phyloP scores from a whole-genome alignment of 2,888 invertebrate species.

The Dicranocentrus wangi region DNA sequence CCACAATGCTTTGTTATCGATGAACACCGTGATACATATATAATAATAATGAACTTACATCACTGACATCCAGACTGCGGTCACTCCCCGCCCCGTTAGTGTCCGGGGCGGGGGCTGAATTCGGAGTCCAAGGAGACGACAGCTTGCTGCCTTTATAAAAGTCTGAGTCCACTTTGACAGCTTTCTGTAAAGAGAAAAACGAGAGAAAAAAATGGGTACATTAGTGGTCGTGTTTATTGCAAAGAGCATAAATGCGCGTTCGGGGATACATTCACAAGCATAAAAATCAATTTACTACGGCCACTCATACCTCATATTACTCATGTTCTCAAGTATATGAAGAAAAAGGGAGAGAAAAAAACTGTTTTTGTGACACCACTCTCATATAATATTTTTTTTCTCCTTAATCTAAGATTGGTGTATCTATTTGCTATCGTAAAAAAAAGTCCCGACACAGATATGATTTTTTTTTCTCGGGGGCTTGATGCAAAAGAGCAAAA shows the following conservation, averaged over 20 bases:
- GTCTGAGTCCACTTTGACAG: slow-evolving; percentile 67
- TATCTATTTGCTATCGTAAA: slow-evolving; percentile 43
- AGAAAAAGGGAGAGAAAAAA: too few species aligned
- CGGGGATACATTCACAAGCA: too few species aligned
- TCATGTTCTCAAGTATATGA: too few species aligned
- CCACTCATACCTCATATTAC: neutral
- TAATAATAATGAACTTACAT: slow-evolving; percentile 75
- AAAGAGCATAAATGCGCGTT: neutral
- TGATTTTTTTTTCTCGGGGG: slow-evolving; percentile 23
- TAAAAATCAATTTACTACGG: slow-evolving; percentile 30
- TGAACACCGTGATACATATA: neutral
- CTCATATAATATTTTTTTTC: too few species aligned
- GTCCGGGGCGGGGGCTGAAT: slow-evolving; percentile 88
- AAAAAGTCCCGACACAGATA: slow-evolving; percentile 32
- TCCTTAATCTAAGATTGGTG: slow-evolving; percentile 31
- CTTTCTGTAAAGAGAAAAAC: slow-evolving; percentile 62
- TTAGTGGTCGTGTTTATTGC: slow-evolving; percentile 24
- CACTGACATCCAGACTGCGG: slow-evolving; percentile 89
- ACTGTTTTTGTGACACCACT: too few species aligned
- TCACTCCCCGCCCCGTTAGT: slow-evolving; percentile 94
- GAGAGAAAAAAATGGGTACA: slow-evolving; percentile 26
- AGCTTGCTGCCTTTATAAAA: slow-evolving; percentile 83
- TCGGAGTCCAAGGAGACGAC: slow-evolving; percentile 97
- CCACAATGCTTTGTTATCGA: neutral
- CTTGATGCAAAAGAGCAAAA: slow-evolving; percentile 26